These are phyloP conservation scores for Cephalotes varians DNA, from an alignment of 2,888 invertebrate genomes.

Conservation along the genomic window DNA sequence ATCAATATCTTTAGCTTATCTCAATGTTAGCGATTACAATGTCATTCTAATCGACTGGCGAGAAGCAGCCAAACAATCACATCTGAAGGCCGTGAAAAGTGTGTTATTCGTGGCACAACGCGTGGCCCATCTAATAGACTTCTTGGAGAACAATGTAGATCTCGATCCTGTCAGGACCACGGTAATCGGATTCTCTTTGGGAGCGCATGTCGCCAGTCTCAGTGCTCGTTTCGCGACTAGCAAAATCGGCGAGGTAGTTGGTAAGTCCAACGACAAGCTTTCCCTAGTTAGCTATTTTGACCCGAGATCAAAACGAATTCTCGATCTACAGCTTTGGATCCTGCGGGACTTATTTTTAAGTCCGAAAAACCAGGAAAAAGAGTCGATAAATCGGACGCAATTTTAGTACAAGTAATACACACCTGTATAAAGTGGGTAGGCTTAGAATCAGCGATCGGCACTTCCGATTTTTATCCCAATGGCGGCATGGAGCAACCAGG, in stretches of 20 bases:
- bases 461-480: conserved; percentile 23
- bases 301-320: neutral
- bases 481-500: neutral
- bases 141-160: neutral
- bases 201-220: neutral
- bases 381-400: neutral
- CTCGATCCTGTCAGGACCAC: neutral
- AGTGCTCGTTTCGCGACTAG: neutral
- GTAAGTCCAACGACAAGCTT: neutral
- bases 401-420: conserved; percentile 6
- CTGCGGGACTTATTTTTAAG: neutral
- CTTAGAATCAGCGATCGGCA: neutral
- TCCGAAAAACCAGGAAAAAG: neutral
- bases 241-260: neutral
- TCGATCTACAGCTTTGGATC: neutral
- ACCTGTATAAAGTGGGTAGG: neutral
- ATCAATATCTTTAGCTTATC: conserved; percentile 8
- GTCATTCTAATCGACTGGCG: neutral
- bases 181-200: neutral
- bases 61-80: neutral
- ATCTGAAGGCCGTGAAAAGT: neutral
- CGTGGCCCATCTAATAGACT: neutral
- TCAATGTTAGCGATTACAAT: conserved; percentile 11
- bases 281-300: neutral
- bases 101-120: neutral